These are phyloP conservation scores for Anhinga rufa DNA, from an alignment of 2,113 vertebrate genomes.

Conservation along the genomic window DNA sequence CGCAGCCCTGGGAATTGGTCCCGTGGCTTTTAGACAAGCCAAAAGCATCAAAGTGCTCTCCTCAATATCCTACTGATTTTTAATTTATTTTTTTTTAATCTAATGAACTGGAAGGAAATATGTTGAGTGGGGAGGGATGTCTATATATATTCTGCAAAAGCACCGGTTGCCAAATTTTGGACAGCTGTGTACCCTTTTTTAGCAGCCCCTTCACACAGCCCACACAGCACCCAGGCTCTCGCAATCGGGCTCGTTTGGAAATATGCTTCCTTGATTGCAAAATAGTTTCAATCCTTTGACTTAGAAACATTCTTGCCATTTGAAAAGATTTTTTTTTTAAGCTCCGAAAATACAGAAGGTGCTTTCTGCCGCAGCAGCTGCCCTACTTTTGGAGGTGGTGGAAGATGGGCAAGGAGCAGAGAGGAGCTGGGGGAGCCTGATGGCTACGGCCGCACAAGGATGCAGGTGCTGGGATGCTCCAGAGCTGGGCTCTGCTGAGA, in stretches of 20 bases:
- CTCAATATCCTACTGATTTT: background rate
- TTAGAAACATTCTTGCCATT: slow-evolving; percentile 30
- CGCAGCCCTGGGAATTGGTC: background rate
- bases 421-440: background rate
- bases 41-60: background rate
- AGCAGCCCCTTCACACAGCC: slow-evolving; percentile 59
- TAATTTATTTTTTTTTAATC: background rate
- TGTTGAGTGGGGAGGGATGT: slow-evolving; percentile 51
- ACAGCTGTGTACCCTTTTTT: slow-evolving; percentile 57
- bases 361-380: slow-evolving; percentile 15
- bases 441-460: accelerated
- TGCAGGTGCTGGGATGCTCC: background rate
- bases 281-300: slow-evolving; percentile 44
- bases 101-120: slow-evolving; percentile 55
- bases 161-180: slow-evolving; percentile 44
- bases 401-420: background rate
- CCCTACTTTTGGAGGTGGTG: background rate
- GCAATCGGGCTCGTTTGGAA: slow-evolving; percentile 27
- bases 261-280: slow-evolving; percentile 47
- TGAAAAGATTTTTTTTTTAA: background rate
- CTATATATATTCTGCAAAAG: slow-evolving; percentile 55
- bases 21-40: background rate
- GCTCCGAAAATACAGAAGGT: slow-evolving; percentile 27
- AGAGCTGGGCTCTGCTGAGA: background rate
- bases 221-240: slow-evolving; percentile 52